Evolutionary conservation across 2,113 vertebrate species (phyloP).

Genomic region (Tor tambroides): DNA sequence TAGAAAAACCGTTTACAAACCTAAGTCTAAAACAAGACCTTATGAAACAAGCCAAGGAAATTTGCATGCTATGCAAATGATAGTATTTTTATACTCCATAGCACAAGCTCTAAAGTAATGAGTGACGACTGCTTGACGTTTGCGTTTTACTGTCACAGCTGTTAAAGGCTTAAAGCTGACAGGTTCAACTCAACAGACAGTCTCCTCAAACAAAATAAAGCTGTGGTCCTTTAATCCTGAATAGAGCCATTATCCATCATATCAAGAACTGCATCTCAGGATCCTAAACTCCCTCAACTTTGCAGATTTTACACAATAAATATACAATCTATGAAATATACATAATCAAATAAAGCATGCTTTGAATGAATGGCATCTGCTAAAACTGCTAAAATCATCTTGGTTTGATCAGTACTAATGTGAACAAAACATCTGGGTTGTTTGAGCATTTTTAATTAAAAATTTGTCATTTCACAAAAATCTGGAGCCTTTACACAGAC

Average conservation of each 20-base stretch:
- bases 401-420: background rate
- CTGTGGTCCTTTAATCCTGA: background rate
- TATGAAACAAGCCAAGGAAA: background rate
- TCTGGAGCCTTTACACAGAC: background rate
- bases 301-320: background rate
- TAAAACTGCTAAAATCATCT: too few species aligned
- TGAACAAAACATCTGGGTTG: background rate
- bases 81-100: background rate
- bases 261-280: background rate
- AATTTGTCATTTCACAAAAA: background rate
- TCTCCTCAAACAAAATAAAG: constrained; percentile 1
- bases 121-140: background rate
- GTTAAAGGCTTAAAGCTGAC: constrained; percentile 9
- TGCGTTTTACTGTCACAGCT: constrained; percentile 22
- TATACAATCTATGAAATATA: background rate
- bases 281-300: background rate
- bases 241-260: background rate
- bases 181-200: background rate
- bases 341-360: background rate
- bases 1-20: background rate
- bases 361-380: too few species aligned
- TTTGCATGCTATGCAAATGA: background rate
- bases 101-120: background rate
- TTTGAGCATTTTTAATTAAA: background rate
- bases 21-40: background rate